phyloP scores from a whole-genome alignment of 2,797 vertebrate species.

The Sebastes dallii region DNA sequence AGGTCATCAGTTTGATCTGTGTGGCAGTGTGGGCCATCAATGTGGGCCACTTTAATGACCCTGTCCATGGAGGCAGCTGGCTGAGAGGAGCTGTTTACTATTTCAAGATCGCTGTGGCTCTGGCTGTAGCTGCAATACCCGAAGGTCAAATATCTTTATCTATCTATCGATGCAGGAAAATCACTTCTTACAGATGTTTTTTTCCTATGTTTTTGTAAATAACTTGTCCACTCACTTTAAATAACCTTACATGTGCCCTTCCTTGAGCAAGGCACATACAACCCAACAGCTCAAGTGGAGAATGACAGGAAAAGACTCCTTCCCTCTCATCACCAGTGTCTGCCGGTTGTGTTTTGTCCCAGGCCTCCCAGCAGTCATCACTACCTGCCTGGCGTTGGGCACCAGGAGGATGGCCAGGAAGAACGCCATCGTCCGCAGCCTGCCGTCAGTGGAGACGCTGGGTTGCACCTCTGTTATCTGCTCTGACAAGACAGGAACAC shows the following conservation, averaged over 20 bases:
- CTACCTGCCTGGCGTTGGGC: conserved; percentile 84
- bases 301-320: background rate
- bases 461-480: conserved; percentile 86
- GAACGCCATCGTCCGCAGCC: conserved; percentile 84
- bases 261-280: background rate
- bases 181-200: background rate
- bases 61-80: conserved; percentile 86
- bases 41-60: conserved; percentile 85
- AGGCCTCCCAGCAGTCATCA: conserved; percentile 86
- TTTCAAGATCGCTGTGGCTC: conserved; percentile 86
- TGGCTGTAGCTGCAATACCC: conserved; percentile 86
- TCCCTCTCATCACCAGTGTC: background rate
- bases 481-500: conserved; percentile 85
- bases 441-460: conserved; percentile 85
- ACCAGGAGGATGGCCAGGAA: conserved; percentile 85
- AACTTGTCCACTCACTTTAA: background rate
- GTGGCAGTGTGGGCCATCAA: conserved; percentile 88
- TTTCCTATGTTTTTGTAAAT: background rate
- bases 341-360: background rate
- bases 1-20: conserved; percentile 87
- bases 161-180: background rate
- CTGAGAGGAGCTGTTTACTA: conserved; percentile 86
- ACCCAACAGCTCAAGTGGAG: background rate
- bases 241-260: background rate
- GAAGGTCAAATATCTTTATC: conserved; percentile 69